Evolutionary conservation across 2,113 vertebrate species (phyloP).

Genomic region (Seriola rivoliana): DNA sequence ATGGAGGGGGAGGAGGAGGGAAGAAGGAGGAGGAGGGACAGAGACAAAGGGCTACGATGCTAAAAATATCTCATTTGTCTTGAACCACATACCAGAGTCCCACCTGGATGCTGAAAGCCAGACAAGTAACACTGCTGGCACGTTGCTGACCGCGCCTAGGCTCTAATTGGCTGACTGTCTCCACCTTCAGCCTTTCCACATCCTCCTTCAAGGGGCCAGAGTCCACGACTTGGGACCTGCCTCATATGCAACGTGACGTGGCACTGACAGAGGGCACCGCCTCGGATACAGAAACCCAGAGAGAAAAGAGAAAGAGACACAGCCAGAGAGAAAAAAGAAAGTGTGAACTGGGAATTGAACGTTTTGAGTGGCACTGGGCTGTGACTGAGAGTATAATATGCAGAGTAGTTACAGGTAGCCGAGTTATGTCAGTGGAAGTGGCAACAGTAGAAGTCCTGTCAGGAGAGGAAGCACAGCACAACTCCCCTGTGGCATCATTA

Average conservation of each 20-base stretch:
- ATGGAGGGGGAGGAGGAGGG: not conserved
- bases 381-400: not conserved
- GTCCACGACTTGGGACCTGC: conserved; percentile 77
- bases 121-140: conserved; percentile 62
- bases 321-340: not conserved
- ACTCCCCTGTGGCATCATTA: conserved; percentile 73
- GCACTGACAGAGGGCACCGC: conserved; percentile 74
- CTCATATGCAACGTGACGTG: conserved; percentile 75
- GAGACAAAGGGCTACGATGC: not conserved
- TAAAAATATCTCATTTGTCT: conserved; percentile 44
- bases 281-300: conserved; percentile 55
- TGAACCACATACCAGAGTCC: conserved; percentile 35
- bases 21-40: not conserved
- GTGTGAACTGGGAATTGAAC: not conserved
- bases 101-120: conserved; percentile 33
- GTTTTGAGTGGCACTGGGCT: not conserved
- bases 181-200: conserved; percentile 50
- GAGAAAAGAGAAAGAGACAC: too few species aligned
- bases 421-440: conserved; percentile 48
- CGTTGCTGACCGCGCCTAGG: conserved; percentile 66
- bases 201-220: conserved; percentile 67
- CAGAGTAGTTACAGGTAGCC: conserved; percentile 44
- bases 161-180: conserved; percentile 59
- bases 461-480: conserved; percentile 36
- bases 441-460: conserved; percentile 51